Percentiles rank a stretch among this genome's conserved stretches.
These are phyloP conservation scores for Epistrophe eligans DNA, from an alignment of 2,888 invertebrate species.

Conservation along the genomic window DNA sequence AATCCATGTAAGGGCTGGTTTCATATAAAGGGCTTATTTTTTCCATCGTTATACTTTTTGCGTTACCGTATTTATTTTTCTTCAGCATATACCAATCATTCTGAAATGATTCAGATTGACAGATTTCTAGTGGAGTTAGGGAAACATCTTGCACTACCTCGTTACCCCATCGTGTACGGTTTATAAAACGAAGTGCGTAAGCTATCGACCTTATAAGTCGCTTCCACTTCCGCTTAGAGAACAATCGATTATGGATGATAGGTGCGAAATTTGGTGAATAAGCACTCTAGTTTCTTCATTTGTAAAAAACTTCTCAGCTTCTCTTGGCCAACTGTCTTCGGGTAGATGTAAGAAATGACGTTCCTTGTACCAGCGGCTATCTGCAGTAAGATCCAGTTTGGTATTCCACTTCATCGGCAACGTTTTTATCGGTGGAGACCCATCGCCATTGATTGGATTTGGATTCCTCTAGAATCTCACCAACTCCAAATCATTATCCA, in stretches of 20 bases:
- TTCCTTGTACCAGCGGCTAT: constrained; percentile 10
- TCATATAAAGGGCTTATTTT: background rate
- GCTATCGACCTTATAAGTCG: constrained; percentile 1
- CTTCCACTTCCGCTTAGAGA: constrained; percentile 25
- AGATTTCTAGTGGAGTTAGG: constrained; percentile 3
- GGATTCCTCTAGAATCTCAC: constrained; percentile 20
- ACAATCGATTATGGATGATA: background rate
- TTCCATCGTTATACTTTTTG: constrained; percentile 1
- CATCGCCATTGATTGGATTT: constrained; percentile 18
- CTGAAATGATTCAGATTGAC: background rate
- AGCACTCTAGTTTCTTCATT: too few species aligned
- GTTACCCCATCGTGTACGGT: background rate
- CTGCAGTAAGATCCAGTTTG: background rate
- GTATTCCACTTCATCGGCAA: constrained; percentile 36
- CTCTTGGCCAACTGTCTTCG: too few species aligned
- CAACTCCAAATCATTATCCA: constrained; percentile 23
- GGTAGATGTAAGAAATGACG: constrained; percentile 5
- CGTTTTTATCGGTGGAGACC: constrained; percentile 23
- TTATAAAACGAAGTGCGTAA: constrained; percentile 13
- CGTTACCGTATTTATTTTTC: background rate
- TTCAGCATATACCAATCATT: too few species aligned
- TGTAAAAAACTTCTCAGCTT: too few species aligned
- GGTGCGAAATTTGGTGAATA: background rate
- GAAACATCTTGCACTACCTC: background rate
- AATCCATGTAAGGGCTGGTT: constrained; percentile 40